Base-by-base conservation (phyloP, 2,797 vertebrate species). In the Semotilus atromaculatus region DNA sequence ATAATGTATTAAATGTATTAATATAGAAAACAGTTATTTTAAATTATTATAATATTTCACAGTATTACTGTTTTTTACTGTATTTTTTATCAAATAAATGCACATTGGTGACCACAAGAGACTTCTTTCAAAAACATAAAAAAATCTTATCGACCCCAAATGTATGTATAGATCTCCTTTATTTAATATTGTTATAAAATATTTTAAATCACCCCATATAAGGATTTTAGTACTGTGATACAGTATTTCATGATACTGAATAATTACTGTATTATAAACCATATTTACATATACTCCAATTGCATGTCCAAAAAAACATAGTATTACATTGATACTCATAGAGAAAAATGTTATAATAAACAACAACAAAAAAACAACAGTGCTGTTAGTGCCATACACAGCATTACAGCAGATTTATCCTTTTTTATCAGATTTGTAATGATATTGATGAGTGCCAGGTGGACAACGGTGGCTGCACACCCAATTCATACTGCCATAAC, bases 391-490 rank as follows among this genome's bases (percentile, higher is more conserved):
- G 19, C 62, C 36, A 13, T 62, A 40, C 43, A 45, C 43, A 45
- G 19, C 38, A 40, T 66, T 31, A 74, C 66, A 64, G 21, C 3
- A 29, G 0, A 79, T 26, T 26, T 10, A 73, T 34, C 4, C 1
- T 19, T 77, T 36, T 82, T n/a, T 78, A 64, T 51, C 85, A 94
- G 96, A 87, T 92, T 36, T 96, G 96, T 87, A 90, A 91, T 40
- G 98, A 99, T 81, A 92, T 98, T 70, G 97, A 99, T 77, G 98
- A 99, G 92, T 99, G 98, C 91, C 93, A 92, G 83, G 92, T 90
- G 66, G 94, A 94, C 75, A 96, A 96, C 16, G 97, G 97, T 90
- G 94, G 96, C 0, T 99, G 98, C 11, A 95, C 96, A 79, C 89
- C 93, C 19, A 97, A 99, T 94, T 99, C 98, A 0, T 85, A 96